Evolutionary conservation across 2,888 invertebrate species (phyloP).

Genomic region (Rutpela maculata): DNA sequence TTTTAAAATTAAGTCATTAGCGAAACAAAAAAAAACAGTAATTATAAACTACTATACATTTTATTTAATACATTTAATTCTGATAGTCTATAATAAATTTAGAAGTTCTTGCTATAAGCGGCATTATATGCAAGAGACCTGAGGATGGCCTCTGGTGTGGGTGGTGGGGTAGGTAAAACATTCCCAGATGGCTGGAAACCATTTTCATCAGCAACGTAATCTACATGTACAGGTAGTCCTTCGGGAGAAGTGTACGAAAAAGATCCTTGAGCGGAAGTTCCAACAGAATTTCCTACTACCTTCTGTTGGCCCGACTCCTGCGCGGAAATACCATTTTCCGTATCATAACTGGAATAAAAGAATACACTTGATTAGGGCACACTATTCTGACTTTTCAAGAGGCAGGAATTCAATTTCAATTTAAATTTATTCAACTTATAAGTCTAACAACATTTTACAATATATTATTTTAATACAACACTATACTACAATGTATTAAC

Average conservation of each 20-base stretch:
- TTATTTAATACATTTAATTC: background rate
- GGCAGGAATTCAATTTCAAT: no score
- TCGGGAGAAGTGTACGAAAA: conserved; percentile 76
- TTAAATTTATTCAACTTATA: no score
- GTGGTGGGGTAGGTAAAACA: conserved; percentile 34
- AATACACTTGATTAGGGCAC: background rate
- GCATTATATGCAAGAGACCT: conserved; percentile 23
- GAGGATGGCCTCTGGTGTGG: conserved; percentile 22
- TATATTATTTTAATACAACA: no score
- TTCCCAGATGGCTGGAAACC: conserved; percentile 41
- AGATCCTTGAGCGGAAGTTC: conserved; percentile 85
- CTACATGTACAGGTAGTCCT: conserved; percentile 70
- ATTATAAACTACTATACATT: background rate
- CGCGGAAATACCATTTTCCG: conserved; percentile 41
- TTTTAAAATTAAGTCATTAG: no score
- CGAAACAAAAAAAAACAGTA: no score
- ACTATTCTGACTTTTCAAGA: no score
- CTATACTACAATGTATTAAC: no score
- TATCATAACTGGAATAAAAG: conserved; percentile 35
- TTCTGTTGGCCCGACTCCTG: conserved; percentile 22
- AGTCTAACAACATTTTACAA: no score
- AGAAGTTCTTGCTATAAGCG: background rate
- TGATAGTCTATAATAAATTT: background rate
- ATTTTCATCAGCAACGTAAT: conserved; percentile 43
- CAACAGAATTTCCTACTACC: conserved; percentile 75